A percentile compares a stretch with the other conserved stretches of the same genome.
These are phyloP conservation scores for Julus scandinavius DNA, from an alignment of 2,888 invertebrate species.

Conservation along the genomic window DNA sequence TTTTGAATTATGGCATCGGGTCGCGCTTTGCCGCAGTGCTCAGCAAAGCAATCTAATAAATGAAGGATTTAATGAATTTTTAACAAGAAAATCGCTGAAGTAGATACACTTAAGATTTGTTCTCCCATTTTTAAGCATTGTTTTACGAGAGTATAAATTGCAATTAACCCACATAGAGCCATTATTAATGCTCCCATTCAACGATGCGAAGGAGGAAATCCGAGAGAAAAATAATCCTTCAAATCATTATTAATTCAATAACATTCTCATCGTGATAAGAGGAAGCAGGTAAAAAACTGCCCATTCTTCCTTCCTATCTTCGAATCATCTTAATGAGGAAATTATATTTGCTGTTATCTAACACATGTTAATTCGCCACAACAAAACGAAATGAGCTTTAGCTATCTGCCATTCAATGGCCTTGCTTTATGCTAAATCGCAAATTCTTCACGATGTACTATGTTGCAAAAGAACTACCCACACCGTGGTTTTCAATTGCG, in stretches of 20 bases:
- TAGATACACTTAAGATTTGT: not conserved
- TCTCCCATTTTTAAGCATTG: not conserved
- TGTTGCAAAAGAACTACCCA: too few relatives aligned
- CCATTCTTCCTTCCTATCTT: not conserved
- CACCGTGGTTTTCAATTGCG: too few relatives aligned
- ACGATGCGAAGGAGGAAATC: not conserved
- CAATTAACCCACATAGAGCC: constrained; percentile 19
- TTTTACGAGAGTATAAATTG: not conserved
- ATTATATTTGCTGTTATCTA: not conserved
- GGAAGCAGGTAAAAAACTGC: not conserved
- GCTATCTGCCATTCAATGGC: too few relatives aligned
- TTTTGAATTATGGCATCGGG: not conserved
- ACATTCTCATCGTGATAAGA: not conserved
- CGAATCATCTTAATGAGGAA: not conserved
- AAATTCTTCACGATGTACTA: too few relatives aligned
- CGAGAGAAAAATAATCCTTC: constrained; percentile 36
- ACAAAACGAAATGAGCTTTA: not conserved
- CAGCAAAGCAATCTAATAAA: constrained; percentile 22
- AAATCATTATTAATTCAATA: constrained; percentile 35
- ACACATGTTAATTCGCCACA: not conserved
- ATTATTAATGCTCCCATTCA: not conserved
- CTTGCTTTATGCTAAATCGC: too few relatives aligned
- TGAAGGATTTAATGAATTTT: constrained; percentile 35
- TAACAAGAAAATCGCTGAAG: constrained; percentile 28
- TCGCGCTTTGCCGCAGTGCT: not conserved